phyloP scores from a whole-genome alignment of 1,140 invertebrate genomes.

The Aphaenogaster ashmeadi region DNA sequence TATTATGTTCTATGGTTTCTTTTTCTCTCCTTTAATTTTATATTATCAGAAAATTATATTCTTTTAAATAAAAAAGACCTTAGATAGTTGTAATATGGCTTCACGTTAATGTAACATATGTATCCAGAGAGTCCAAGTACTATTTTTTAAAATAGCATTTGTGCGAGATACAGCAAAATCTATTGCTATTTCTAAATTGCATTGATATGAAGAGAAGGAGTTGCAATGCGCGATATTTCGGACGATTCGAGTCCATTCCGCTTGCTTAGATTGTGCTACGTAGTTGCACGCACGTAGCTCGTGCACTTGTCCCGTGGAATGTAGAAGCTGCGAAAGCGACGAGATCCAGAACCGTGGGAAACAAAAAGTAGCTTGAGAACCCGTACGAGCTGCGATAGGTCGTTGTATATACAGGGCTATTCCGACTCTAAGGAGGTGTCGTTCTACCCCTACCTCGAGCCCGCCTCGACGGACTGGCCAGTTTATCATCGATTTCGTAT shows the following conservation, averaged over 20 bases:
- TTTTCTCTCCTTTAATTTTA: not conserved
- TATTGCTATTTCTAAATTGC: not conserved
- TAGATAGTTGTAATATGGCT: not conserved
- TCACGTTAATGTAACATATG: not conserved
- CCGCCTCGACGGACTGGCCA: constrained; percentile 71
- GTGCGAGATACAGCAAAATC: not conserved
- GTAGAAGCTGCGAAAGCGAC: constrained; percentile 68
- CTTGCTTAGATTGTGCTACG: constrained; percentile 43
- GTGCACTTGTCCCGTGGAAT: constrained; percentile 71
- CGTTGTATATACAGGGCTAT: constrained; percentile 75
- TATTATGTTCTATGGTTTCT: not conserved
- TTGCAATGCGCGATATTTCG: constrained; percentile 30
- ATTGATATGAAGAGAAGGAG: not conserved
- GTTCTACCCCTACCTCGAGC: constrained; percentile 72
- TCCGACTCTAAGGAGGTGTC: constrained; percentile 79
- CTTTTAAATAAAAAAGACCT: not conserved
- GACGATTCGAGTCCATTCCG: constrained; percentile 31
- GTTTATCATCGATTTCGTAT: constrained; percentile 78
- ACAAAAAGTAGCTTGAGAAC: constrained; percentile 79
- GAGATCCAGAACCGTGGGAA: constrained; percentile 78
- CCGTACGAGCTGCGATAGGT: constrained; percentile 77
- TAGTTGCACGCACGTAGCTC: constrained; percentile 8
- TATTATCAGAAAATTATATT: not conserved
- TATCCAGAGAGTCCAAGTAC: not conserved
- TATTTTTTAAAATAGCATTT: not conserved